Base-by-base conservation (phyloP, 2,888 invertebrate species). In the Lampropteryx suffumata region DNA sequence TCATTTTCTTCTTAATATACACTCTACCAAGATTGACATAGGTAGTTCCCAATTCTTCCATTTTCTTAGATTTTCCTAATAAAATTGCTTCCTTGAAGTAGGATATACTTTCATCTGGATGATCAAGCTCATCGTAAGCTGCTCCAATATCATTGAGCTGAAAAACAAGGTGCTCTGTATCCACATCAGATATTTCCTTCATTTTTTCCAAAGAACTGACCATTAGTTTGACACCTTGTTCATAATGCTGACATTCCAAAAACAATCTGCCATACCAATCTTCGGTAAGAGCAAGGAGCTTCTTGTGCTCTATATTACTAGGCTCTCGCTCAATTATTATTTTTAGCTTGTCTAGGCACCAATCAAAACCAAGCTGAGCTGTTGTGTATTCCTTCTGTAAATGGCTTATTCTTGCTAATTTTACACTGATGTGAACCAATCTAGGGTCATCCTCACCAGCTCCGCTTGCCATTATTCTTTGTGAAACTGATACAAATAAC, bases 1-100 rank as follows among this genome's bases (percentile, higher is more conserved):
- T 72, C 50, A 96, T 76, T 10, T 94, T 94, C 70, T 94, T 94
- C 69, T 95, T 93, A 7, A 97, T 78, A 63, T 95, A 95, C 29
- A 95, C 92, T 59, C 95, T 92, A 2, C 98, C 98, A 57, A 98
- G 88, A 82, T 98, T 98, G 4, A 97, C 94, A 82, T 96, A 93
- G 60, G 95, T 87, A 2, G 93, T 90, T 12, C 94, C 94, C 46
- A 95, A 82, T 59, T 94, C 93, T 14, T 92, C 85, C 76, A 94
- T 93, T 44, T 96, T 93, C 14, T 95, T 63, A 55, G 89, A 75
- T 64, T 92, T 92, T 1, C 94, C 94, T 52, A 95, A 76, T 54
- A 92, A 84, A 57, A 95, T 90, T 0, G 97, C 97, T 77, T 93
- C 90, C 55, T 91, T 83, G 44, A 97, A 91, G 75, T 94, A 95